These are phyloP conservation scores for Pristionchus entomophagus DNA, from an alignment of 2,888 invertebrate genomes.

Conservation along the genomic window DNA sequence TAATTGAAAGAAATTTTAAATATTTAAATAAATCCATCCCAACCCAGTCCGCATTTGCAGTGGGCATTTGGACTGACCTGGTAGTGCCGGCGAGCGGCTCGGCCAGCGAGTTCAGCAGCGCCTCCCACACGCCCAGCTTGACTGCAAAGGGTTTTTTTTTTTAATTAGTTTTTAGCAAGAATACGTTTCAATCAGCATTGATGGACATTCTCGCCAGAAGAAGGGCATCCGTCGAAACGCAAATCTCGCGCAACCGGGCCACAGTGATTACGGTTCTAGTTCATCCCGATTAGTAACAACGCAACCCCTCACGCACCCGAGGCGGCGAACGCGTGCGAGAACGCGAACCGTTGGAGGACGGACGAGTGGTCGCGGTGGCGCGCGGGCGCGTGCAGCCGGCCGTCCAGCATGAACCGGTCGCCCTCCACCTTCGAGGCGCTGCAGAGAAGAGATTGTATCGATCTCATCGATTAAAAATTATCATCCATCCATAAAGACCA, in stretches of 20 bases:
- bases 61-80: too few relatives aligned
- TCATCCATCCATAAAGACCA: too few relatives aligned
- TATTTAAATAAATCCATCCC: too few relatives aligned
- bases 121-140: conserved; percentile 94
- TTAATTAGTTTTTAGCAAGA: too few relatives aligned
- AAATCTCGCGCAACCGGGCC: too few relatives aligned
- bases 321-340: conserved; percentile 93
- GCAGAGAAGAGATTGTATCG: background rate
- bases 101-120: conserved; percentile 87
- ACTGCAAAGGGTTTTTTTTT: conserved; percentile 81
- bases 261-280: too few relatives aligned
- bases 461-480: background rate
- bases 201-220: too few relatives aligned
- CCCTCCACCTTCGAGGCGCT: conserved; percentile 3
- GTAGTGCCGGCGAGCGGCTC: conserved; percentile 85
- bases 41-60: too few relatives aligned
- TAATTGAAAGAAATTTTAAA: too few relatives aligned
- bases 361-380: conserved; percentile 52
- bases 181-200: background rate
- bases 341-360: conserved; percentile 89
- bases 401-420: conserved; percentile 57
- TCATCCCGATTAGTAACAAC: too few relatives aligned
- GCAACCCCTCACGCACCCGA: conserved; percentile 80
- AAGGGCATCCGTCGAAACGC: too few relatives aligned
- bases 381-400: conserved; percentile 49